Base-by-base conservation (phyloP, 2,797 vertebrate genomes). In the Philypnodon macrostomus region DNA sequence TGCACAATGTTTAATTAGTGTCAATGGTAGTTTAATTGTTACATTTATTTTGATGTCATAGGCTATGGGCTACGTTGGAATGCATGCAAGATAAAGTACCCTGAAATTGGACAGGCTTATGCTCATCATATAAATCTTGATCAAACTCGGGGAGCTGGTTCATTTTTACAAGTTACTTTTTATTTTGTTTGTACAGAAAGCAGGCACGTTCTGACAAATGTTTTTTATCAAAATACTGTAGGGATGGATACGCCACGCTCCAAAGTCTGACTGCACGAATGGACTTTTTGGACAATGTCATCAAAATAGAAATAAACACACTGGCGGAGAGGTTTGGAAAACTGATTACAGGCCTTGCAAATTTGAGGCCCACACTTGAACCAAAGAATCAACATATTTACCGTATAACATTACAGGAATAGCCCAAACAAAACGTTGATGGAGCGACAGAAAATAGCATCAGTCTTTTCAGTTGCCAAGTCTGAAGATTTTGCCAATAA, bases 271-370 rank as follows among this genome's bases (percentile, higher is more conserved):
- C 62, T 59, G 66, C 56, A 53, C 30, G 60, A 66, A 72, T 55
- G 47, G 12, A 58, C 49, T 49, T 80, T 72, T 80, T 72, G 73
- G 77, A 77, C 73, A 80, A 64, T 74, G 70, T 83, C 77, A 76
- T 70, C 48, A 41, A 70, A 77, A 63, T 76, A 49, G 73, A 85
- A 85, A 81, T 81, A 83, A 83, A 84, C 70, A 70, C 70, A 76
- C n/a, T n/a, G 67, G 73, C 70, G 58, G 67, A 42, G 75, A 81
- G 68, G 73, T 82, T 78, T 82, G 64, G 68, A 72, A 79, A 84
- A 73, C 69, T 87, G 81, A 90, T 85, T 88, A 87, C 79, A 87
- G 79, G 73, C 79, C n/a, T 77, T 82, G 66, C 52, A 62, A 83
- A 77, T 67, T 68, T 46, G 21, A 62, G n/a, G 60, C 73, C 80